phyloP scores from a whole-genome alignment of 2,797 vertebrate species.

The Tragopan temminckii region DNA sequence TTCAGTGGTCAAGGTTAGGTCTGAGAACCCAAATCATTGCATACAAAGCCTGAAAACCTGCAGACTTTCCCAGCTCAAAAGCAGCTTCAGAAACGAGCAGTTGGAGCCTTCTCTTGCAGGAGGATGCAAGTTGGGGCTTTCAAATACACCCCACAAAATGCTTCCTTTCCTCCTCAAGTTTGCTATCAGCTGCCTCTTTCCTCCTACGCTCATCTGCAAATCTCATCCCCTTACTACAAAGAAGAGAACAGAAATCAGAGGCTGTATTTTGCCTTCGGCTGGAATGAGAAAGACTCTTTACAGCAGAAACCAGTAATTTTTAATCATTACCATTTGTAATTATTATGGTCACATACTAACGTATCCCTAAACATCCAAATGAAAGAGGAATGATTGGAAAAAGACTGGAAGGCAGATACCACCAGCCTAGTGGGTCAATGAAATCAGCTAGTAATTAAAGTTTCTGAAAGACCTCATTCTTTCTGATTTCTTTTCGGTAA shows the following conservation, averaged over 20 bases:
- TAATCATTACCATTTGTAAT: conserved; percentile 25
- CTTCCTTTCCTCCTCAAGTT: not conserved
- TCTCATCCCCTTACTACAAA: not conserved
- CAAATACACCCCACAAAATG: not conserved
- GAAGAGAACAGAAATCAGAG: not conserved
- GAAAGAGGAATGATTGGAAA: not conserved
- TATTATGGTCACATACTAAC: conserved; percentile 8
- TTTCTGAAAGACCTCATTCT: conserved; percentile 16
- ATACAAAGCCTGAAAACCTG: not conserved
- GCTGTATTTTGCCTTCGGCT: not conserved
- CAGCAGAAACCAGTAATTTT: conserved; percentile 6
- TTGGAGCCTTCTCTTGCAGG: not conserved
- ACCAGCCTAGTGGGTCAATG: conserved; percentile 14
- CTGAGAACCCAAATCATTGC: not conserved
- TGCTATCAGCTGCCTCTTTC: not conserved
- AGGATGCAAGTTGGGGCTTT: not conserved
- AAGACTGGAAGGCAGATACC: conserved; percentile 9
- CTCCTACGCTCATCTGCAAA: not conserved
- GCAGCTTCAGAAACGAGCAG: not conserved
- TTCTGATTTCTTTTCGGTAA: conserved; percentile 19
- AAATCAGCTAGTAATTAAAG: conserved; percentile 54
- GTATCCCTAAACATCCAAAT: conserved; percentile 1
- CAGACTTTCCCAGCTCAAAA: not conserved
- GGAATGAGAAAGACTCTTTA: not conserved
- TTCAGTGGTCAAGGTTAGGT: not conserved